Base-by-base conservation (phyloP, 2,888 invertebrate genomes). In the Drepana falcataria region DNA sequence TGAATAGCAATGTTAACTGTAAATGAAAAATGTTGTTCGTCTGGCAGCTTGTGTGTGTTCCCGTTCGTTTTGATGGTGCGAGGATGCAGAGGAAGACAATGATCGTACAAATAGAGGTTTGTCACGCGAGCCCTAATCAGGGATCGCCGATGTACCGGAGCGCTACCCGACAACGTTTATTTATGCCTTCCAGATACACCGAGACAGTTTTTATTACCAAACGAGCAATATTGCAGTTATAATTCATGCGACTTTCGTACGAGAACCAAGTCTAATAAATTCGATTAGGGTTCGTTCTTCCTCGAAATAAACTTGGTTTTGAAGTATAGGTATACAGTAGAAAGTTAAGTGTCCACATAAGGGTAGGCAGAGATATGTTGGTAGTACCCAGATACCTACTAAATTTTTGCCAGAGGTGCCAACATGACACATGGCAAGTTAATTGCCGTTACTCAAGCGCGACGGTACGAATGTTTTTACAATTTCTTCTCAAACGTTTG, bases 91-190 rank as follows among this genome's bases (percentile, higher is more conserved):
- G 66, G 68, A 75, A 86, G 85, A 89, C 89, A 89, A 88, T 87
- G 86, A 87, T 87, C 83, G 79, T 81, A 88, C 90, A 88, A 91
- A 91, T 90, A 89, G 89, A 77, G 79, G 70, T 85, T 85, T 81
- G 90, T 88, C 90, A 91, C 90, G 90, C 90, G 72, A 91, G 60
- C 68, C 69, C 81, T 88, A 88, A 90, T 91, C 90, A 81, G 77
- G 70, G 72, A 88, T 89, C 87, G 80, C 64, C 74, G 74, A 73
- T 85, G 86, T 86, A 76, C 75, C 75, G 59, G 74, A 78, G 77
- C 80, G 81, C 82, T 81, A 83, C 84, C 71, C 83, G 71, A 82
- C 84, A 83, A 77, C 70, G 73, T 66, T 87, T 87, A 89, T 90
- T 88, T 89, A 90, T 88, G 83, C 78, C 71, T 79, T 74, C 67